Evolutionary conservation across 2,888 invertebrate genomes (phyloP).

Genomic region (Pegoplata infirma): DNA sequence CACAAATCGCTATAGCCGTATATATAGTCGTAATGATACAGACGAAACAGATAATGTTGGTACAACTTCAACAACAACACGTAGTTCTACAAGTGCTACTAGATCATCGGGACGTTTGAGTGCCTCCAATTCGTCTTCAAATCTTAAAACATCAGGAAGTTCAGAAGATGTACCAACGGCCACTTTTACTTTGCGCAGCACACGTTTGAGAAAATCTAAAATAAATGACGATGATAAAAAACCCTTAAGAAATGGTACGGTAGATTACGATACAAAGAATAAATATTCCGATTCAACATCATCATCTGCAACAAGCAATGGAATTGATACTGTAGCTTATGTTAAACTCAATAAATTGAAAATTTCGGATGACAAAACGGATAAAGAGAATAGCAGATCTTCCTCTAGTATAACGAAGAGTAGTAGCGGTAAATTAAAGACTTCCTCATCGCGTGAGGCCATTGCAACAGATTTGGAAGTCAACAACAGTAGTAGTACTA

Average conservation of each 20-base stretch:
- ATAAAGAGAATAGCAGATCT: constrained; percentile 15
- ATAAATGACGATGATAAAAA: constrained; percentile 57
- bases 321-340: constrained; percentile 50
- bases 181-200: constrained; percentile 72
- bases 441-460: constrained; percentile 39
- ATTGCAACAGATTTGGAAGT: constrained; percentile 48
- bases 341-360: constrained; percentile 51
- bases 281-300: constrained; percentile 17
- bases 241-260: constrained; percentile 52
- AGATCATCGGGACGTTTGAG: constrained; percentile 44
- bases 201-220: constrained; percentile 63
- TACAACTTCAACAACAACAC: constrained; percentile 13
- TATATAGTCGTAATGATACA: constrained; percentile 67
- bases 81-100: constrained; percentile 41
- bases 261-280: constrained; percentile 28
- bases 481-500: constrained; percentile 36
- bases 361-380: constrained; percentile 34
- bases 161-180: constrained; percentile 72
- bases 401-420: constrained; percentile 42
- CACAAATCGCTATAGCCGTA: constrained; percentile 71
- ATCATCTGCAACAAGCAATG: constrained; percentile 29
- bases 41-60: constrained; percentile 53
- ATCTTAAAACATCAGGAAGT: constrained; percentile 67
- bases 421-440: constrained; percentile 53
- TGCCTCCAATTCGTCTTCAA: constrained; percentile 53